These are phyloP conservation scores for Brachyistius frenatus DNA, from an alignment of 2,113 vertebrate genomes.

Conservation along the genomic window DNA sequence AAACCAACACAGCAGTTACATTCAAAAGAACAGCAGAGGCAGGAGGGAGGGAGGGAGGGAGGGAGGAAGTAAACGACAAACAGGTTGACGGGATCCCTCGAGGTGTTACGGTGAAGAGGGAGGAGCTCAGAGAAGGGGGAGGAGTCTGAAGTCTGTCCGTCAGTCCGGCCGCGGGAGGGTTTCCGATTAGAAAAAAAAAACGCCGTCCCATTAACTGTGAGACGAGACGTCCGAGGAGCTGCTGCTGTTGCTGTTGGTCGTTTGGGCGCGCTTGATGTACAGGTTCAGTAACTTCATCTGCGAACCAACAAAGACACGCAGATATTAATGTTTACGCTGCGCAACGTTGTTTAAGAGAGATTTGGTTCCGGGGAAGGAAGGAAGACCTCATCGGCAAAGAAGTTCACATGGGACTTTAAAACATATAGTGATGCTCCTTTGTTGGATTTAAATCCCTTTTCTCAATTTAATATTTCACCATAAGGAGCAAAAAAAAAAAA, in stretches of 20 bases:
- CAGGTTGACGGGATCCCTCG: constrained; percentile 64
- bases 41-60: not conserved
- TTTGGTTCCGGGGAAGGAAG: too few relatives aligned
- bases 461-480: too few relatives aligned
- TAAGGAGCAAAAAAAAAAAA: too few relatives aligned
- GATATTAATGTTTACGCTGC: too few relatives aligned
- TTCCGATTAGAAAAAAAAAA: not conserved
- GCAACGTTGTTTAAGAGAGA: too few relatives aligned
- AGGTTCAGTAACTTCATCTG: constrained; percentile 91
- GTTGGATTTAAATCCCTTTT: too few relatives aligned
- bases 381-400: too few relatives aligned
- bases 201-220: constrained; percentile 89
- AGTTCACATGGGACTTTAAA: too few relatives aligned
- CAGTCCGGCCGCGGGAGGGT: too few relatives aligned
- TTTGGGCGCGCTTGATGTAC: constrained; percentile 98
- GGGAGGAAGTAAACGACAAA: constrained; percentile 50
- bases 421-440: too few relatives aligned
- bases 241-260: constrained; percentile 99
- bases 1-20: constrained; percentile 58
- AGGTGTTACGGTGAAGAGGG: constrained; percentile 61
- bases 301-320: constrained; percentile 14
- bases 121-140: constrained; percentile 61
- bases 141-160: constrained; percentile 58
- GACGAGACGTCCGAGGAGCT: constrained; percentile 97
- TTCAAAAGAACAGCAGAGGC: constrained; percentile 46